phyloP scores from a whole-genome alignment of 2,113 vertebrate genomes.

The Reinhardtius hippoglossoides region DNA sequence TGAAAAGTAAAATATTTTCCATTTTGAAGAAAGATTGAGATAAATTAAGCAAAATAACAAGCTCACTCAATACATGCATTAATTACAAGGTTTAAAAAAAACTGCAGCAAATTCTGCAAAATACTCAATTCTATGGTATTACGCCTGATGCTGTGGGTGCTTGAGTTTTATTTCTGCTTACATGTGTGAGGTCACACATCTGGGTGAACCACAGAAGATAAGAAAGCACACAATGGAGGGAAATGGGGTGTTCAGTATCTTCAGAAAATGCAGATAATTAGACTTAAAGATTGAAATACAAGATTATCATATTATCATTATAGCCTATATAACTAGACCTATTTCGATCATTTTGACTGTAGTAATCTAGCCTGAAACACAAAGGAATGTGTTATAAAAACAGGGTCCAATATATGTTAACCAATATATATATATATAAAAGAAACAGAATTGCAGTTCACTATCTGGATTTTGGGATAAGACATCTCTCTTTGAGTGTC shows the following conservation, averaged over 20 bases:
- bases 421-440: neutral
- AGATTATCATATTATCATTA: neutral
- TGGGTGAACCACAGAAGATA: neutral
- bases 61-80: too few species aligned
- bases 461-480: neutral
- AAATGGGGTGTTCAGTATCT: slow-evolving; percentile 18
- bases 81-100: neutral
- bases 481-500: neutral
- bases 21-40: too few species aligned
- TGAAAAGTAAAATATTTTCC: neutral
- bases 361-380: neutral
- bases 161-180: neutral
- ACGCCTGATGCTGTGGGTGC: neutral
- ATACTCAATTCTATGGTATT: neutral
- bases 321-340: neutral
- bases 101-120: neutral
- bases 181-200: slow-evolving; percentile 16
- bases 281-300: neutral
- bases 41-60: neutral
- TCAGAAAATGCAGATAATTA: slow-evolving; percentile 6
- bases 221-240: neutral
- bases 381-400: neutral
- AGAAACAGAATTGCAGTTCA: neutral
- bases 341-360: neutral
- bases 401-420: neutral